These are phyloP conservation scores for Cottus gobio DNA, from an alignment of 2,113 vertebrate species.

Conservation along the genomic window DNA sequence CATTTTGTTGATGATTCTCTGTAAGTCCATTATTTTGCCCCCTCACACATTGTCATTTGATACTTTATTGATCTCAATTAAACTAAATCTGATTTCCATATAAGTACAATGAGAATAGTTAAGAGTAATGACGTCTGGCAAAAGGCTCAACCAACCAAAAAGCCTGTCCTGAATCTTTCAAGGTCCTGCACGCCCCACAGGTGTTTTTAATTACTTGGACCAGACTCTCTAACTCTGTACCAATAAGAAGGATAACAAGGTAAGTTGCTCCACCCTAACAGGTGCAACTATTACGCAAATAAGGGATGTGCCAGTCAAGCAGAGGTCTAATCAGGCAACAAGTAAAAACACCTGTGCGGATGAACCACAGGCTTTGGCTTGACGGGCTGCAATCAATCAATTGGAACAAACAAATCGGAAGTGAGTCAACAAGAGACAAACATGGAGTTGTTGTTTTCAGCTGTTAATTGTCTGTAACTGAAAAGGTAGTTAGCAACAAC, in stretches of 20 bases:
- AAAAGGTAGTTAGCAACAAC: neutral
- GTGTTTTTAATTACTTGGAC: neutral
- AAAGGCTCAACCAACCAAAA: neutral
- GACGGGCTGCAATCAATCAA: neutral
- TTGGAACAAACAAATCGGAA: neutral
- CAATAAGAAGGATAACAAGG: neutral
- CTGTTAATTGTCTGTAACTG: neutral
- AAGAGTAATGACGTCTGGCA: neutral
- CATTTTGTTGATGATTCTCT: neutral
- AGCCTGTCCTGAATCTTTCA: neutral
- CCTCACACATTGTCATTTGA: neutral
- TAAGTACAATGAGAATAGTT: neutral
- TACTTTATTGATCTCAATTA: neutral
- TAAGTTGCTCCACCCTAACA: neutral
- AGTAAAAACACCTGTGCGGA: neutral
- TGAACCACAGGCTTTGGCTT: neutral
- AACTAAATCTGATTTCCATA: neutral
- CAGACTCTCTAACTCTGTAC: neutral
- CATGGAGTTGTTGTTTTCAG: neutral
- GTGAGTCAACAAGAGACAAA: neutral
- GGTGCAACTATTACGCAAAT: conserved; percentile 10
- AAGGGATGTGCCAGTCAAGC: conserved; percentile 15
- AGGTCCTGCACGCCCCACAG: neutral
- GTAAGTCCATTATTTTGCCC: neutral
- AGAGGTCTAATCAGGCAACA: neutral